phyloP scores from a whole-genome alignment of 1,140 invertebrate species.

The Leptestheria dahalacensis region DNA sequence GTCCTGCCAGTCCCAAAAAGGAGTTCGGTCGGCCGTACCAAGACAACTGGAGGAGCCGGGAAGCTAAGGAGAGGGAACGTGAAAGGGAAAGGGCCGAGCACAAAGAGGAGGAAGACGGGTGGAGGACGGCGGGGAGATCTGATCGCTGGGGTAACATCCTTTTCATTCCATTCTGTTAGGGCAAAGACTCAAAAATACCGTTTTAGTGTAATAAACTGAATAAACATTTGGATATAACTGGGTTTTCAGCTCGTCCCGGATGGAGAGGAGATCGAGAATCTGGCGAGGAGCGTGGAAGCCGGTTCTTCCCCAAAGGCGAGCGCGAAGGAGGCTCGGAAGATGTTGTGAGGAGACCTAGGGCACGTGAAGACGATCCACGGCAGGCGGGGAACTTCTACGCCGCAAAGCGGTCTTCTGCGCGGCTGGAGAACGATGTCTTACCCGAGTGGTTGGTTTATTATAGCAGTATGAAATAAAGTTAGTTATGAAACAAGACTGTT shows the following conservation, averaged over 20 bases:
- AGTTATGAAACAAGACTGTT: neutral
- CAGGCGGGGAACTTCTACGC: slow-evolving; percentile 13
- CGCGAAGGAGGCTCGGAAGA: slow-evolving; percentile 1
- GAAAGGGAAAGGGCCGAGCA: slow-evolving; percentile 39
- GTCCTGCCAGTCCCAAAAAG: slow-evolving; percentile 23
- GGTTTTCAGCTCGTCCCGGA: neutral
- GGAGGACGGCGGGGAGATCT: slow-evolving; percentile 33
- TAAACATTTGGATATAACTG: neutral
- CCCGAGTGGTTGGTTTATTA: slow-evolving; percentile 15
- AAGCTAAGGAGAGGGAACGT: slow-evolving; percentile 22
- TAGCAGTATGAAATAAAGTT: neutral
- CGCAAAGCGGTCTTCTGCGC: neutral
- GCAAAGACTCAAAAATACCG: neutral
- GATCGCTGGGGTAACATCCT: slow-evolving; percentile 36
- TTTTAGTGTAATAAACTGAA: slow-evolving; percentile 3
- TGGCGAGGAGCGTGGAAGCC: neutral
- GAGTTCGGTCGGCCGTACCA: slow-evolving; percentile 33
- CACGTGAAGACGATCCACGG: neutral
- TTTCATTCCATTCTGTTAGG: neutral
- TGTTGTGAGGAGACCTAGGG: neutral
- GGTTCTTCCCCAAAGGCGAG: neutral
- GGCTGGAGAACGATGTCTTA: slow-evolving; percentile 24
- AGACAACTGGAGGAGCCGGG: slow-evolving; percentile 24
- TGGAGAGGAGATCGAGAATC: slow-evolving; percentile 2
- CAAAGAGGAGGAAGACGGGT: slow-evolving; percentile 42